Base-by-base conservation (phyloP, 1,140 invertebrate species). In the Cheumatopsyche charites region DNA sequence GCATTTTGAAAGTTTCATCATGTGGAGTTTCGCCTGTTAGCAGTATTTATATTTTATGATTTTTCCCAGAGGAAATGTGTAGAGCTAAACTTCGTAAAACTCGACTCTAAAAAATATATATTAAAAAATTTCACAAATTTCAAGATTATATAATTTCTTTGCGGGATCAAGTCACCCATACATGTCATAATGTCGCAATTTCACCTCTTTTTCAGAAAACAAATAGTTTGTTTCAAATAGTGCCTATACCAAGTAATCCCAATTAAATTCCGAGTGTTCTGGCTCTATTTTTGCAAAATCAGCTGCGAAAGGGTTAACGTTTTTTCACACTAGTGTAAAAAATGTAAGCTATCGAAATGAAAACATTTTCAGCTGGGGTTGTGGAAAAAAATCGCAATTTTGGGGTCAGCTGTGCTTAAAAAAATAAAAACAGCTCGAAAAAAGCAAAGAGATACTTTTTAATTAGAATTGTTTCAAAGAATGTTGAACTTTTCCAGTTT, bases 391-490 rank as follows among this genome's bases (percentile, higher is more conserved):
- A 52, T 17, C 15, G 47, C n/a, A n/a, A 17, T 17, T 52, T 52
- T 17, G 19, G 19, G 7, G 19, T 52, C 19, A 15, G 9, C 47
- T 17, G 47, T 5, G 47, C 15, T 9, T 13, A 52, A 52, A 52
- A 52, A 15, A 52, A 52, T 13, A 17, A 1, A 11, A 7, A 5
- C 13, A 17, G n/a, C n/a, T n/a, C n/a, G n/a, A 52, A 52, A 7
- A 19, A 52, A 19, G 7, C 4, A 19, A 15, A 19, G 19, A 52
- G 9, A 15, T 52, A 52, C 47, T 52, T 52, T 52, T 52, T 52
- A 52, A 52, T 52, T 52, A 17, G n/a, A 52, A 52, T 52, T 52
- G 47, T 52, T 52, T 7, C n/a, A 17, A 52, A 52, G 47, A 52
- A 52, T 52, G 13, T 17, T 52, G 15, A 52, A 17, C n/a, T 9